Evolutionary conservation across 2,113 vertebrate species (phyloP), one percentile per base, ranked within the genome.

Genomic region (Garra rufa): DNA sequence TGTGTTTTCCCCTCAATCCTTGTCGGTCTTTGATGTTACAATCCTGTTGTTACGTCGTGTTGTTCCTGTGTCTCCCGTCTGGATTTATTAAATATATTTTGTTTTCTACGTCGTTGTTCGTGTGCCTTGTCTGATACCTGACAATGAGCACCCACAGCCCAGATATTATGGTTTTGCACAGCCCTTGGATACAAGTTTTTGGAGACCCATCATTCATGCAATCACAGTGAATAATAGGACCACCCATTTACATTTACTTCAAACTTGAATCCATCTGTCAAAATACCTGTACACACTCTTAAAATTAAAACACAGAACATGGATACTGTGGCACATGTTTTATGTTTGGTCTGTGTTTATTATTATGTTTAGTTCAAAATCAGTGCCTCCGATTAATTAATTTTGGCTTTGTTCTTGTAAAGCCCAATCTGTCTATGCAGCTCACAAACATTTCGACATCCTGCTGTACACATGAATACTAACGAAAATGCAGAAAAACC

Each of bases 281-380:
- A 10, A 69, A 17, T 67, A 21, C 30, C 63, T 38, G 19, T 69
- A 10, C 5, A 5, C 9, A n/a, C 19, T 41, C 9, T 2, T 41
- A n/a, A n/a, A 41, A 70, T 41, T 6, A 6, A 70, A 41, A 41
- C n/a, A 41, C 67, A n/a, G 34, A 11, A 41, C 38, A 50, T 48
- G 13, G 24, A 74, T 19, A 50, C 44, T 48, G 69, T 78, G 78
- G 84, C 76, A 17, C 26, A 85, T 67, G 19, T 85, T 86, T 88
- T 83, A 6, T 50, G 44, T 74, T 74, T 74, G 71, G 7, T 48
- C 43, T 10, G 6, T 24, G 24, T 30, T 50, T 74, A 28, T n/a
- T 19, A 48, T 74, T 48, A 41, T 70, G 67, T 70, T 69, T 34
- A n/a, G 67, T 70, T 70, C 34, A 48, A 81, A 81, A 81, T 34